Base-by-base conservation (phyloP, 1,140 invertebrate genomes). In the Trichoplusia ni region DNA sequence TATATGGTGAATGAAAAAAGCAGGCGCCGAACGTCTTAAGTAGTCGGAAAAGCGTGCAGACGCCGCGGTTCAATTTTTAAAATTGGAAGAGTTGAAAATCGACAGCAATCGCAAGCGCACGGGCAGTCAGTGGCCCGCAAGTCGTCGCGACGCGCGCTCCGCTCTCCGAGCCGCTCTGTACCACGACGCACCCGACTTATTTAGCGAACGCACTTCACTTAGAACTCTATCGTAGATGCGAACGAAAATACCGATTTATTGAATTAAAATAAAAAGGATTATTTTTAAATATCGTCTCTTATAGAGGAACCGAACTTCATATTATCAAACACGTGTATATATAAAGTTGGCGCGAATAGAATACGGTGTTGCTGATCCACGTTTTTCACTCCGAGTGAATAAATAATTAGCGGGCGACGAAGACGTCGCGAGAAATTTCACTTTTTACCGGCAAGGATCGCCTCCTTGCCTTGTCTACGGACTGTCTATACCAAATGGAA, bases 301-400 rank as follows among this genome's bases (percentile, higher is more conserved):
- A 58, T 72, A 63, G 62, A 64, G 49, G 69, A 75, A 69, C 79
- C 72, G 59, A 74, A 84, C 77, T 77, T 75, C 56, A 71, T 71
- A 75, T 79, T 77, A 81, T 79, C 61, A 77, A 84, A 83, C 84
- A 84, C 84, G 84, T 87, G 83, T 82, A 81, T 79, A 80, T 81
- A 82, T 82, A 81, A 79, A 84, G 76, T 83, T 80, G 71, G 71
- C 81, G 81, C 79, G 80, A 79, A 83, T 73, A 69, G 73, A 72
- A 69, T 64, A 65, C 77, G 71, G 73, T 82, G 84, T 79, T 76
- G 75, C 71, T 66, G 77, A 81, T 82, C 79, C 79, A 84, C 81
- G 82, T 87, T 89, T 86, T 86, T 87, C 81, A 77, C 79, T 75
- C 54, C 71, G 53, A 85, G 83, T 86, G 84, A 82, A 84, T 86